These are phyloP conservation scores for Bellardia pandia DNA, from an alignment of 2,888 invertebrate species.

Conservation along the genomic window DNA sequence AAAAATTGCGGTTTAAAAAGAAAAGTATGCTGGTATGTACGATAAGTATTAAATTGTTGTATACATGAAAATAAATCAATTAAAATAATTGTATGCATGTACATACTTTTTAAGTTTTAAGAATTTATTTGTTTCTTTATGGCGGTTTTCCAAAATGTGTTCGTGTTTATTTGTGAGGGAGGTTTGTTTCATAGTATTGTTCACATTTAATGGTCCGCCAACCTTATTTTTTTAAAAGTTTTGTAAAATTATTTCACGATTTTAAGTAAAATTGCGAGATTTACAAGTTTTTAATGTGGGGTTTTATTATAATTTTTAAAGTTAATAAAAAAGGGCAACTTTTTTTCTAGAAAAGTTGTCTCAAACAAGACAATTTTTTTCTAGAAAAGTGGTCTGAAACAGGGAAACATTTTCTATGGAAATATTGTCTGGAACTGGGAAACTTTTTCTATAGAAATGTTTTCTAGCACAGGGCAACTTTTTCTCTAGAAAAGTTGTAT, in stretches of 20 bases:
- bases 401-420: too few relatives aligned
- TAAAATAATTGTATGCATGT: background rate
- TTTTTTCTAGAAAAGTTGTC: background rate
- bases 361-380: background rate
- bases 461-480: too few relatives aligned
- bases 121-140: background rate
- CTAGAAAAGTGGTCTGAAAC: background rate
- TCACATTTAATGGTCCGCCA: background rate
- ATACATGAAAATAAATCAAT: background rate
- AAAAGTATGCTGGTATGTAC: background rate
- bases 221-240: too few relatives aligned
- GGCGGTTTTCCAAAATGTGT: background rate
- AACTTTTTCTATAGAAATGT: too few relatives aligned
- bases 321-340: background rate
- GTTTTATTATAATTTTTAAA: too few relatives aligned
- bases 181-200: background rate
- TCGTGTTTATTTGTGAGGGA: background rate
- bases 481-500: too few relatives aligned
- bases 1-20: background rate
- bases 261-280: too few relatives aligned
- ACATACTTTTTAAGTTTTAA: background rate
- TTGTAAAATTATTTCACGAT: too few relatives aligned
- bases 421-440: too few relatives aligned
- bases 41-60: background rate
- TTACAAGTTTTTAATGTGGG: too few relatives aligned